Conservation (phyloP, 1,140 invertebrate species). For the Ostrea edulis region DNA sequence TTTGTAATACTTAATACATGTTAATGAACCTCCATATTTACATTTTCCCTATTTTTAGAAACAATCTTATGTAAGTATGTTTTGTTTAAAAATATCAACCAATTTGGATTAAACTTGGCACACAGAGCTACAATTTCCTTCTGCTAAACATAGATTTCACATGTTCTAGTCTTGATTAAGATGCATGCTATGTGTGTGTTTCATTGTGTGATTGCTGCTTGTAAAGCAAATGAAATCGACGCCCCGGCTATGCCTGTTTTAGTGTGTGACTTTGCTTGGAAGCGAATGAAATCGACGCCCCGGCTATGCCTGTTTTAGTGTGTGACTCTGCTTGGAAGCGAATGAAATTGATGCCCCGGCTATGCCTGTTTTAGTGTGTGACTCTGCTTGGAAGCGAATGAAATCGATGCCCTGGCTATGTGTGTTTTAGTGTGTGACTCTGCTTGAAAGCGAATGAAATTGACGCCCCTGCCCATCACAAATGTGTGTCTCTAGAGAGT, state of each 20-base stretch:
- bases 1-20: background rate
- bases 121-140: slow-evolving; percentile 1
- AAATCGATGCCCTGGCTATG: background rate
- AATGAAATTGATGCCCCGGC: too few species aligned
- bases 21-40: background rate
- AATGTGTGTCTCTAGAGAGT: too few species aligned
- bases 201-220: background rate
- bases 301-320: too few species aligned
- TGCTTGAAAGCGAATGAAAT: too few species aligned
- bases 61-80: slow-evolving; percentile 4
- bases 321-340: too few species aligned
- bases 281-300: too few species aligned
- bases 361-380: background rate
- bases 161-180: background rate
- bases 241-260: too few species aligned
- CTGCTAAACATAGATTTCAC: background rate
- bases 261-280: too few species aligned
- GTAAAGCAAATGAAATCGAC: background rate
- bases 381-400: background rate
- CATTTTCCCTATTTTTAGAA: slow-evolving; percentile 8
- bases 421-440: too few species aligned
- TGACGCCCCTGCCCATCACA: too few species aligned
- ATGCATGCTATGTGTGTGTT: background rate
- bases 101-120: background rate
- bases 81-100: background rate